Conservation (phyloP, 2,113 vertebrate genomes). For the Hippotragus niger region DNA sequence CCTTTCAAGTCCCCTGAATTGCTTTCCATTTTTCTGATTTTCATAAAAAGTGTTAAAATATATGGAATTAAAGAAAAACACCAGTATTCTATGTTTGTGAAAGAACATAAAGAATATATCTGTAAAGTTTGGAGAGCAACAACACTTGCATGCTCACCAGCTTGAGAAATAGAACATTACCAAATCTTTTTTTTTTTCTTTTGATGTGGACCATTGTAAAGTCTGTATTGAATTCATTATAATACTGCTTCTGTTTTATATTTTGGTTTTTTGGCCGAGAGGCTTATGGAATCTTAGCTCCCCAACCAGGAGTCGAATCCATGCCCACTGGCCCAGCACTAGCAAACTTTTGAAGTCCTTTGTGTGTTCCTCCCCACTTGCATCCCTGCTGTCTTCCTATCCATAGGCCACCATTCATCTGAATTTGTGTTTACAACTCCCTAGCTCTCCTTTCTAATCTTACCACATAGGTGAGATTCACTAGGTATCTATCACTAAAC, state of each 20-base stretch:
- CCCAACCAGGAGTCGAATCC: neutral
- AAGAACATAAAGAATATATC: neutral
- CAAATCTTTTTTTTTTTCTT: neutral
- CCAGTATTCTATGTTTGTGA: neutral
- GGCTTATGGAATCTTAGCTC: neutral
- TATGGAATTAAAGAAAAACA: neutral
- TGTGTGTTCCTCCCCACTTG: neutral
- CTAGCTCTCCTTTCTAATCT: neutral
- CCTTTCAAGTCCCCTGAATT: neutral
- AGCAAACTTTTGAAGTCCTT: neutral
- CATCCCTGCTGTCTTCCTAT: neutral
- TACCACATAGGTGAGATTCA: neutral
- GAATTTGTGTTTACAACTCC: neutral
- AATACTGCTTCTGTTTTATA: neutral
- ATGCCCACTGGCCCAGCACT: neutral
- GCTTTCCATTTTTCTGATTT: neutral
- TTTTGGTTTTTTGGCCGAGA: neutral
- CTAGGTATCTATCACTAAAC: neutral
- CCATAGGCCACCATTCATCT: neutral
- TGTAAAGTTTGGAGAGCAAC: neutral
- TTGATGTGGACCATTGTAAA: neutral
- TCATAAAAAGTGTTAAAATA: neutral
- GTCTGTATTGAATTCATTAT: neutral
- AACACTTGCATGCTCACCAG: neutral
- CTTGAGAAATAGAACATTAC: neutral